Evolutionary conservation across 2,888 invertebrate species (phyloP).

Genomic region (Sarcophaga subvicina): DNA sequence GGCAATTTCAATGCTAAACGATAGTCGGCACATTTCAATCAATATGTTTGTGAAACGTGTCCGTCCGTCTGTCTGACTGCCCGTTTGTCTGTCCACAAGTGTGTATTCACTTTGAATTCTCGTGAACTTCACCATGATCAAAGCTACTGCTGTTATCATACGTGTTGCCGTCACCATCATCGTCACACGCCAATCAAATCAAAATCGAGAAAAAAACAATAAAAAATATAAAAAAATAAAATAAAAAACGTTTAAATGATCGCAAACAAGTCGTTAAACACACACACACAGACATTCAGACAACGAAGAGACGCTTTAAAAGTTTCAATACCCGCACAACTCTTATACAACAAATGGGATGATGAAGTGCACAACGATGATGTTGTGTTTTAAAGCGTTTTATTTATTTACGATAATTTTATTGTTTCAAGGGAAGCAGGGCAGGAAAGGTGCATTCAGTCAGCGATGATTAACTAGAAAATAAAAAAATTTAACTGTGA

Average conservation of each 20-base stretch:
- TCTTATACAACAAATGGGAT: too few species aligned
- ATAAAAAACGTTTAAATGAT: slow-evolving; percentile 43
- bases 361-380: not conserved
- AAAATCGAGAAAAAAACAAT: slow-evolving; percentile 36
- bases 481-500: not conserved
- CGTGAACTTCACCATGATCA: slow-evolving; percentile 27
- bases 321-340: not conserved
- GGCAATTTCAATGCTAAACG: slow-evolving; percentile 36
- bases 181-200: slow-evolving; percentile 65
- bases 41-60: slow-evolving; percentile 29
- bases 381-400: not conserved
- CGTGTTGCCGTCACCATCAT: slow-evolving; percentile 64
- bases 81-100: not conserved
- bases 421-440: not conserved
- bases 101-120: slow-evolving; percentile 46
- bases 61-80: not conserved
- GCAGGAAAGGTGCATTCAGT: not conserved
- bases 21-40: slow-evolving; percentile 59
- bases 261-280: slow-evolving; percentile 46
- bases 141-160: slow-evolving; percentile 46
- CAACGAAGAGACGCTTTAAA: slow-evolving; percentile 6
- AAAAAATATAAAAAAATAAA: slow-evolving; percentile 14
- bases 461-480: not conserved
- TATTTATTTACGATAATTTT: not conserved
- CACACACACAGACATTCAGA: not conserved